Conservation (phyloP, 2,113 vertebrate genomes). For the Ammodytes dubius region DNA sequence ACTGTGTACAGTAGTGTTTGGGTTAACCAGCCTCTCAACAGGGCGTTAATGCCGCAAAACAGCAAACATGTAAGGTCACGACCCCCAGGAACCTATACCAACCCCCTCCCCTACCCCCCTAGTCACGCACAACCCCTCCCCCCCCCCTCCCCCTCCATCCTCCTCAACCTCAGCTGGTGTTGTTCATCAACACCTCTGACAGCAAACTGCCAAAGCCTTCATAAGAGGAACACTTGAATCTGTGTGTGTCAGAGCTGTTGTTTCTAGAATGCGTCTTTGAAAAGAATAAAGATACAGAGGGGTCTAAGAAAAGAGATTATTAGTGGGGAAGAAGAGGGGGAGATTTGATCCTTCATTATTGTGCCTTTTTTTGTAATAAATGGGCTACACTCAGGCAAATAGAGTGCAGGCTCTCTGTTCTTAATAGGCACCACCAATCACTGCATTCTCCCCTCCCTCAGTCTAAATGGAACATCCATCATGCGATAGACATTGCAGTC, state of each 20-base stretch:
- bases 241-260: conserved; percentile 32
- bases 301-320: conserved; percentile 56
- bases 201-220: conserved; percentile 80
- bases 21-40: not conserved
- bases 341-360: conserved; percentile 67
- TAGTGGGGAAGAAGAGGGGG: conserved; percentile 33
- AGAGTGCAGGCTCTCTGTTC: conserved; percentile 10
- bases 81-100: conserved; percentile 44
- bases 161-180: conserved; percentile 81
- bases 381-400: conserved; percentile 49
- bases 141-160: conserved; percentile 59
- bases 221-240: conserved; percentile 72
- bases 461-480: conserved; percentile 67
- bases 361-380: conserved; percentile 52
- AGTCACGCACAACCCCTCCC: conserved; percentile 29
- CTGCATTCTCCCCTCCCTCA: conserved; percentile 33
- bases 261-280: conserved; percentile 1
- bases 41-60: conserved; percentile 40
- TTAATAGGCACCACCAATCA: conserved; percentile 44
- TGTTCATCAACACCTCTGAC: conserved; percentile 81
- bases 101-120: conserved; percentile 16
- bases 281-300: conserved; percentile 23
- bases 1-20: conserved; percentile 3
- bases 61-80: conserved; percentile 56
- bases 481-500: conserved; percentile 70